These are phyloP conservation scores for Ailurus styani DNA, from an alignment of 2,113 vertebrate species.

Conservation along the genomic window DNA sequence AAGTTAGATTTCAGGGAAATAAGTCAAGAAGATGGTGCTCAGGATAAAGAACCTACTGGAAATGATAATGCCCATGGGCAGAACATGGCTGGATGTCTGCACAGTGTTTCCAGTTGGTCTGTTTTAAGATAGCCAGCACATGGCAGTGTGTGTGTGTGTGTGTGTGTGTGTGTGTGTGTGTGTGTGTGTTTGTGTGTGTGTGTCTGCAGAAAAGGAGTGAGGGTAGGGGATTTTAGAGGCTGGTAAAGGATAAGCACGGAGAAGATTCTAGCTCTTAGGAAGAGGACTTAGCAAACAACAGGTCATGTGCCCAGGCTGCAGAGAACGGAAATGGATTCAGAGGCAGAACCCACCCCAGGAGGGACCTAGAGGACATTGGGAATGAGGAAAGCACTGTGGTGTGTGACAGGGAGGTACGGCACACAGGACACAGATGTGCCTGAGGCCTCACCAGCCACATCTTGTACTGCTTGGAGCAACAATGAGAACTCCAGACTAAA, in stretches of 20 bases:
- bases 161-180: not conserved
- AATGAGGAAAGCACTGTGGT: rapidly evolving
- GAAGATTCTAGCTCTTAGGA: not conserved
- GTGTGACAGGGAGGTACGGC: rapidly evolving
- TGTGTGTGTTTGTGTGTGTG: too few relatives aligned
- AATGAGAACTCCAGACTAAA: not conserved
- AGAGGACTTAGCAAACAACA: not conserved
- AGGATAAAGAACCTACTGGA: rapidly evolving
- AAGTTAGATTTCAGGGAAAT: not conserved
- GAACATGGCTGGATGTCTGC: too few relatives aligned
- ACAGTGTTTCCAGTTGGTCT: not conserved
- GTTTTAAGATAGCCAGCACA: not conserved
- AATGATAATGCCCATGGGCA: not conserved
- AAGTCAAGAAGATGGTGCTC: not conserved
- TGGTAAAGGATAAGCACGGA: not conserved
- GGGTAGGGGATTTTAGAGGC: rapidly evolving
- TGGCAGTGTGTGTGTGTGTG: not conserved
- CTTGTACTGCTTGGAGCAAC: not conserved
- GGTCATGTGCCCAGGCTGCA: not conserved
- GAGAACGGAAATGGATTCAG: not conserved
- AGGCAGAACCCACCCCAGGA: not conserved
- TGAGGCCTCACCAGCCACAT: rapidly evolving
- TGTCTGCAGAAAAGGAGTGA: not conserved
- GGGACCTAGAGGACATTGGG: too few relatives aligned
- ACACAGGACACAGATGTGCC: not conserved